Percentiles rank a stretch among this genome's conserved stretches.
Evolutionary conservation across 2,888 invertebrate species (phyloP).

Genomic region (Acronicta leporina): DNA sequence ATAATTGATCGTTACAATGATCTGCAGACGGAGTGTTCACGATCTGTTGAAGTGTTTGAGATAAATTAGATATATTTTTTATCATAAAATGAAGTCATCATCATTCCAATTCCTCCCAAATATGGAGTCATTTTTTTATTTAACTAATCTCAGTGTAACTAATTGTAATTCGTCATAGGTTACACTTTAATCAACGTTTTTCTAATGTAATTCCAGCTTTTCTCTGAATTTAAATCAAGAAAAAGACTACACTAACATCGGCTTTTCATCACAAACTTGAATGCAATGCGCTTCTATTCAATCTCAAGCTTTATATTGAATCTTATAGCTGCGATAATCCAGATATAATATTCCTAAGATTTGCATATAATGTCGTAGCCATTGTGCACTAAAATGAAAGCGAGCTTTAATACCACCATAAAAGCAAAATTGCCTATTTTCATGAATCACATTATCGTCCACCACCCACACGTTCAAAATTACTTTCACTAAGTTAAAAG

Average conservation of each 20-base stretch:
- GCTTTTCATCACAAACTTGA: constrained; percentile 3
- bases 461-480: constrained; percentile 64
- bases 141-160: neutral
- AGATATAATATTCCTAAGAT: constrained; percentile 27
- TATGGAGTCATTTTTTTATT: neutral
- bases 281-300: neutral
- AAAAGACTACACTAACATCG: neutral
- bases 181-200: no score
- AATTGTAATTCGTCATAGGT: no score
- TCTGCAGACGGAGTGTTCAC: constrained; percentile 69
- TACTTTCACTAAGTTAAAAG: constrained; percentile 53
- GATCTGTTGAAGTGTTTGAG: constrained; percentile 38
- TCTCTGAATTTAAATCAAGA: no score
- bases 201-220: no score
- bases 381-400: constrained; percentile 60
- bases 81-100: neutral
- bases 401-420: constrained; percentile 68
- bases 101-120: neutral
- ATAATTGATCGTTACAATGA: constrained; percentile 75
- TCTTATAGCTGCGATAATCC: constrained; percentile 11
- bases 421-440: constrained; percentile 68
- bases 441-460: constrained; percentile 66
- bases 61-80: neutral
- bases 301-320: constrained; percentile 11
- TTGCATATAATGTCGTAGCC: constrained; percentile 54